A percentile compares a stretch with the other conserved stretches of the same genome.
phyloP scores from a whole-genome alignment of 2,888 invertebrate genomes.

The Tuta absoluta region DNA sequence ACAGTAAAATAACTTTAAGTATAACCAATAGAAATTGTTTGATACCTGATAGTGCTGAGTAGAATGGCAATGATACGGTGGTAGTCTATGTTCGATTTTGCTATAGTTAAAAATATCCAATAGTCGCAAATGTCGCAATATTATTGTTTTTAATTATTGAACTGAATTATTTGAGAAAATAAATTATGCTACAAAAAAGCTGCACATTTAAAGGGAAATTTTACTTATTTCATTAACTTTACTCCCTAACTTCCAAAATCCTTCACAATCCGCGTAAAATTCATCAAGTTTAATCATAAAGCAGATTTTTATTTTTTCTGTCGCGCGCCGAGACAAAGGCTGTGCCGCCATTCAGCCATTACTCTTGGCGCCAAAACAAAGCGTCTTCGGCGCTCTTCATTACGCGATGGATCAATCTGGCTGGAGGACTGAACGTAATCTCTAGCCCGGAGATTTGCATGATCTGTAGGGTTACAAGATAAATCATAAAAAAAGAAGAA shows the following conservation, averaged over 20 bases:
- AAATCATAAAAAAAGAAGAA: background rate
- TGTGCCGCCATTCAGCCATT: conserved; percentile 16
- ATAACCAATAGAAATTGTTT: too few relatives aligned
- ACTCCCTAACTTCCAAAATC: background rate
- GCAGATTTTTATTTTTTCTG: conserved; percentile 8
- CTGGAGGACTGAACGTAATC: conserved; percentile 50
- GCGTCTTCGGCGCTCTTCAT: conserved; percentile 54
- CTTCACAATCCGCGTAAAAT: conserved; percentile 11
- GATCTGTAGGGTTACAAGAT: conserved; percentile 34
- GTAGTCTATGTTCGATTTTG: too few relatives aligned
- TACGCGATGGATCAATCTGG: conserved; percentile 58
- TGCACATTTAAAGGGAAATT: background rate
- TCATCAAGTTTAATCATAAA: conserved; percentile 16
- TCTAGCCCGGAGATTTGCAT: conserved; percentile 45
- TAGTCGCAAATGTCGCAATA: too few relatives aligned
- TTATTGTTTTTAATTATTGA: too few relatives aligned
- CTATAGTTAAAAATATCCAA: too few relatives aligned
- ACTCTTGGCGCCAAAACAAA: conserved; percentile 28
- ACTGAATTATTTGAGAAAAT: too few relatives aligned
- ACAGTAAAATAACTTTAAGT: too few relatives aligned
- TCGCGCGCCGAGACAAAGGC: conserved; percentile 16
- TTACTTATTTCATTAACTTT: conserved; percentile 3
- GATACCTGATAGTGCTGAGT: too few relatives aligned
- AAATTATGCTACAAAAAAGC: background rate
- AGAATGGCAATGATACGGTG: too few relatives aligned